Evolutionary conservation across 2,113 vertebrate genomes (phyloP).

Genomic region (Malaclemys terrapin): DNA sequence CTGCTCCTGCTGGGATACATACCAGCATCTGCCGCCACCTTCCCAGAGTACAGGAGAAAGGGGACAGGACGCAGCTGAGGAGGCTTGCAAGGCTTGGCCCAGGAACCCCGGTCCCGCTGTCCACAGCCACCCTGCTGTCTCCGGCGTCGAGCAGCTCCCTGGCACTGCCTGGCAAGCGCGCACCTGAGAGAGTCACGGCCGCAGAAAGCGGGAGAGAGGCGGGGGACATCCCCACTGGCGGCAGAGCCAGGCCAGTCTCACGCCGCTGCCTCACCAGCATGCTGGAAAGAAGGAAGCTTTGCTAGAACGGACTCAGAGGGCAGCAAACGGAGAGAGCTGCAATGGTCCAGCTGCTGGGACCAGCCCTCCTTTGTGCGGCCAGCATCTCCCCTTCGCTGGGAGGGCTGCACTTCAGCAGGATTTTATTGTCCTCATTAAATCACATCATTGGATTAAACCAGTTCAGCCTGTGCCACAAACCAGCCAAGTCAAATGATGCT

Average conservation of each 20-base stretch:
- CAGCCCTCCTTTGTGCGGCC: not conserved
- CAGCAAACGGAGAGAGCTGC: not conserved
- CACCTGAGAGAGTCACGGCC: not conserved
- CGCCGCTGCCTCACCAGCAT: accelerated
- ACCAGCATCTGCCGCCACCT: not conserved
- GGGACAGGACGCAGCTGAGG: not conserved
- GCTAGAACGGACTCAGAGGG: not conserved
- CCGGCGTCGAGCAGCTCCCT: not conserved
- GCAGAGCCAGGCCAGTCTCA: not conserved
- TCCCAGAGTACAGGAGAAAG: not conserved
- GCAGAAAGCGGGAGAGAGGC: not conserved
- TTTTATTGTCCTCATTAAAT: slow-evolving; percentile 15
- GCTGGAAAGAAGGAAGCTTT: not conserved
- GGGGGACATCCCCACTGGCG: too few species aligned
- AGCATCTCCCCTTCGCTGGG: not conserved
- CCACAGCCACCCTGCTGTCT: not conserved
- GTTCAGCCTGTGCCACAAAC: not conserved
- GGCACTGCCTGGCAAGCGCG: not conserved
- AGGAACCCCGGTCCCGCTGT: not conserved
- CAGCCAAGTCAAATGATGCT: slow-evolving; percentile 11
- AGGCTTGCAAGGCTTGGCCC: not conserved
- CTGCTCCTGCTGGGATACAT: not conserved
- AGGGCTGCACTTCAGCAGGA: not conserved
- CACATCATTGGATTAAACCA: slow-evolving; percentile 19
- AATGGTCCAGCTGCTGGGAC: accelerated